A percentile compares a stretch with the other conserved stretches of the same genome.
Conservation (phyloP, 2,113 vertebrate species). For the Potamarius usumacintae region DNA sequence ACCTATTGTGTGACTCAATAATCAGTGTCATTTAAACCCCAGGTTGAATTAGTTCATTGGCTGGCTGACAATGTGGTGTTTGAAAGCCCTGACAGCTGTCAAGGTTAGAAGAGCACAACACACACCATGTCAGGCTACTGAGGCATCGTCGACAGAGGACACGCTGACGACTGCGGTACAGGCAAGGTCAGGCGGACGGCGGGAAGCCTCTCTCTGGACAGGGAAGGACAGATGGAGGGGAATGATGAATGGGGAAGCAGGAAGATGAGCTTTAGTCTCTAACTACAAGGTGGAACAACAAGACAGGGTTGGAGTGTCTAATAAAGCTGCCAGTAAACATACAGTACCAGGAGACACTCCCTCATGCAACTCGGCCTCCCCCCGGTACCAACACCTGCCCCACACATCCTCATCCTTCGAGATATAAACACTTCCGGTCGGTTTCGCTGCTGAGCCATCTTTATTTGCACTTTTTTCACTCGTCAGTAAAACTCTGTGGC, state of each 20-base stretch:
- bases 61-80: background rate
- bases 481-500: background rate
- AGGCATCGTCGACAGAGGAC: conserved; percentile 8
- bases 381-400: too few species aligned
- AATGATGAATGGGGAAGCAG: background rate
- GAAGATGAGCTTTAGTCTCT: background rate
- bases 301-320: background rate
- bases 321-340: background rate
- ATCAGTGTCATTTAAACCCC: background rate
- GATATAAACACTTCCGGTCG: too few species aligned
- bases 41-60: conserved; percentile 2
- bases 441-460: background rate
- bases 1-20: background rate
- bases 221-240: background rate
- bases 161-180: background rate
- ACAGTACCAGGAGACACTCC: background rate
- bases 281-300: background rate
- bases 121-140: background rate
- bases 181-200: conserved; percentile 32
- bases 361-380: too few species aligned
- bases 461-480: background rate
- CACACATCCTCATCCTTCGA: too few species aligned
- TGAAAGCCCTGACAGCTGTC: conserved; percentile 26
- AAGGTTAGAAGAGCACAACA: conserved; percentile 25
- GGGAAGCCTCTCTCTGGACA: conserved; percentile 13